A percentile compares a stretch with the other conserved stretches of the same genome.
Evolutionary conservation across 2,797 vertebrate species (phyloP).

Genomic region (Dermochelys coriacea): DNA sequence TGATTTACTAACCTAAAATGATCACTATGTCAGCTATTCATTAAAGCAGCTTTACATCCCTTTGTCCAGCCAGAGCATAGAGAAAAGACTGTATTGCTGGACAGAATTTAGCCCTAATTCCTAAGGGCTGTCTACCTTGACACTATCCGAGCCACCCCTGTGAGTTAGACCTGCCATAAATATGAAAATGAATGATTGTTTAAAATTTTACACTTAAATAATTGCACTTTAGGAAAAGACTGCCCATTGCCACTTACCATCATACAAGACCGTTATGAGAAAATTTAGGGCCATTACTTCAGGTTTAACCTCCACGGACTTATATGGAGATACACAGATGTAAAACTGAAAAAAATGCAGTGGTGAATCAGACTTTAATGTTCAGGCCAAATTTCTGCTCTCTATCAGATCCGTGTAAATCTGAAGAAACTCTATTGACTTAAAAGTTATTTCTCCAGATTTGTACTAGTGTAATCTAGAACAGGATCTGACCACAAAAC

Average conservation of each 20-base stretch:
- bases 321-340: neutral
- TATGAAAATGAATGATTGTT: neutral
- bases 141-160: neutral
- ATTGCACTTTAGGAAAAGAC: neutral
- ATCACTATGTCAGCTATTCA: neutral
- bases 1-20: neutral
- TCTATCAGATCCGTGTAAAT: fast-evolving
- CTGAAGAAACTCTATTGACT: neutral
- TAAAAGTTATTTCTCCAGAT: neutral
- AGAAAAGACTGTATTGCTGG: neutral
- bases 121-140: fast-evolving
- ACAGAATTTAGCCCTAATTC: neutral
- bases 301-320: neutral
- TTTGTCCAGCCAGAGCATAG: neutral
- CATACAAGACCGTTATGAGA: neutral
- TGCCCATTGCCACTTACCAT: neutral
- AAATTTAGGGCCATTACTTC: neutral
- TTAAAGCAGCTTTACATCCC: neutral
- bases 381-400: neutral
- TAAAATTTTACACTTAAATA: neutral
- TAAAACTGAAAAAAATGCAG: neutral
- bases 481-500: no score
- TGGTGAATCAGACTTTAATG: neutral
- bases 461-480: neutral
- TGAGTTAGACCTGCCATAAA: neutral